Percentiles rank a stretch among this genome's conserved stretches.
phyloP scores from a whole-genome alignment of 2,797 vertebrate genomes.

The Pipistrellus pygmaeus region DNA sequence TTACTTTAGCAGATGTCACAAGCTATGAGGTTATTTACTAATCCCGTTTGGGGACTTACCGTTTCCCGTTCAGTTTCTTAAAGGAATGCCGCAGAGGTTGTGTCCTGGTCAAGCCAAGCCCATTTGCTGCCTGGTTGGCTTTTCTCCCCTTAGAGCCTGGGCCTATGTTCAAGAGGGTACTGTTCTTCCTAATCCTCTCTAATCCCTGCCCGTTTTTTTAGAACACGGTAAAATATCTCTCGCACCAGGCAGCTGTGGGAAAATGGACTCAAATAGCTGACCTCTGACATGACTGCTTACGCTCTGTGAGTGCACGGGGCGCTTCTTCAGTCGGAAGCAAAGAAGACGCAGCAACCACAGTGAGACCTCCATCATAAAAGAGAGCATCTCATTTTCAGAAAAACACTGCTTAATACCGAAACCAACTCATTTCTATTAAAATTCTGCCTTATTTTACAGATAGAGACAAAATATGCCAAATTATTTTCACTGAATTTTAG shows the following conservation, averaged over 20 bases:
- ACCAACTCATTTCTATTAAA: constrained; percentile 44
- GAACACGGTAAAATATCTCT: constrained; percentile 89
- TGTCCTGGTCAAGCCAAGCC: constrained; percentile 89
- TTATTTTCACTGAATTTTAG: constrained; percentile 65
- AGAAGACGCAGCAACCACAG: neutral
- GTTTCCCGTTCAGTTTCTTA: constrained; percentile 90
- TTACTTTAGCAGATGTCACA: constrained; percentile 89
- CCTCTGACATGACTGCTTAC: constrained; percentile 85
- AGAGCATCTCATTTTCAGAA: constrained; percentile 56
- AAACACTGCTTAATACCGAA: constrained; percentile 51
- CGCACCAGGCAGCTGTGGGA: constrained; percentile 89
- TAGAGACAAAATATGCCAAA: constrained; percentile 27
- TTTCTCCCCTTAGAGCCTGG: constrained; percentile 86
- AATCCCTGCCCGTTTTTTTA: constrained; percentile 88
- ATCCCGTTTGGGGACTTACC: constrained; percentile 90
- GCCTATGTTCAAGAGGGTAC: constrained; percentile 87
- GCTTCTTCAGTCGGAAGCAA: constrained; percentile 72
- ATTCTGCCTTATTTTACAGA: constrained; percentile 44
- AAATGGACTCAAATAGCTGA: constrained; percentile 89
- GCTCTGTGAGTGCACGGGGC: constrained; percentile 65
- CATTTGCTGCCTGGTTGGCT: constrained; percentile 91
- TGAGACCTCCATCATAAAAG: constrained; percentile 33
- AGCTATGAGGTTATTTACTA: constrained; percentile 92
- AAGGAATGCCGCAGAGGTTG: constrained; percentile 90
- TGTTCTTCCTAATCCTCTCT: constrained; percentile 90